These are phyloP conservation scores for Cranoglanis bouderius DNA, from an alignment of 2,113 vertebrate species.

Conservation along the genomic window DNA sequence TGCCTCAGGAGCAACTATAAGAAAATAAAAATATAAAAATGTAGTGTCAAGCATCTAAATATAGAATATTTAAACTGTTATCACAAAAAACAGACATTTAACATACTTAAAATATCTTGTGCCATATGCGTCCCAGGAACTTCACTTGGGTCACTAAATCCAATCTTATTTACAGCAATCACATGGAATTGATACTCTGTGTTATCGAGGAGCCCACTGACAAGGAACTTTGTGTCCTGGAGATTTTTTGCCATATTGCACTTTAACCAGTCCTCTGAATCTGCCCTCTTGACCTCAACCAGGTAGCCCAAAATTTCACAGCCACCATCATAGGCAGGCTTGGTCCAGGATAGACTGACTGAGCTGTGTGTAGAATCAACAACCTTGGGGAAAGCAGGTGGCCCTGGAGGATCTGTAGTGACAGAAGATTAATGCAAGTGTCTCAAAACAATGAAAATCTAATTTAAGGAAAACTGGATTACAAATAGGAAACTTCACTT, in stretches of 20 bases:
- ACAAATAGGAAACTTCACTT: slow-evolving; percentile 67
- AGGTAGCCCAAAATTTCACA: slow-evolving; percentile 96
- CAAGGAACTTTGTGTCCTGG: slow-evolving; percentile 84
- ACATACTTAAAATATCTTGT: slow-evolving; percentile 94
- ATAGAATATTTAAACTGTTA: neutral
- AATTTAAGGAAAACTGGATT: slow-evolving; percentile 34
- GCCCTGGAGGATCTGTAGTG: slow-evolving; percentile 91
- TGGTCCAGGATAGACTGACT: slow-evolving; percentile 91
- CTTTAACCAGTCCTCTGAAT: slow-evolving; percentile 87
- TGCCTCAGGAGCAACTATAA: slow-evolving; percentile 89
- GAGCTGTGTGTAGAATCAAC: slow-evolving; percentile 89
- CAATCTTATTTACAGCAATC: slow-evolving; percentile 91
- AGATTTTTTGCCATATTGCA: slow-evolving; percentile 95
- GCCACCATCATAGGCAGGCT: slow-evolving; percentile 95
- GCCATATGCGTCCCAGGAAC: slow-evolving; percentile 90
- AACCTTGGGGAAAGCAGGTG: slow-evolving; percentile 95
- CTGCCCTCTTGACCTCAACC: slow-evolving; percentile 87
- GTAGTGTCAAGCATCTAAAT: neutral
- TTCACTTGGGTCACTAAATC: slow-evolving; percentile 94
- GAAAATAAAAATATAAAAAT: slow-evolving; percentile 22
- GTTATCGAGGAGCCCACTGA: slow-evolving; percentile 85
- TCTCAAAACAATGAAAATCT: neutral
- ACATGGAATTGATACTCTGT: slow-evolving; percentile 94
- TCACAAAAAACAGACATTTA: neutral
- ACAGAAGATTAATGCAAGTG: slow-evolving; percentile 11